A percentile compares a stretch with the other conserved stretches of the same genome.
These are phyloP conservation scores for Drosophila tripunctata DNA, from an alignment of 2,888 invertebrate species.

Conservation along the genomic window DNA sequence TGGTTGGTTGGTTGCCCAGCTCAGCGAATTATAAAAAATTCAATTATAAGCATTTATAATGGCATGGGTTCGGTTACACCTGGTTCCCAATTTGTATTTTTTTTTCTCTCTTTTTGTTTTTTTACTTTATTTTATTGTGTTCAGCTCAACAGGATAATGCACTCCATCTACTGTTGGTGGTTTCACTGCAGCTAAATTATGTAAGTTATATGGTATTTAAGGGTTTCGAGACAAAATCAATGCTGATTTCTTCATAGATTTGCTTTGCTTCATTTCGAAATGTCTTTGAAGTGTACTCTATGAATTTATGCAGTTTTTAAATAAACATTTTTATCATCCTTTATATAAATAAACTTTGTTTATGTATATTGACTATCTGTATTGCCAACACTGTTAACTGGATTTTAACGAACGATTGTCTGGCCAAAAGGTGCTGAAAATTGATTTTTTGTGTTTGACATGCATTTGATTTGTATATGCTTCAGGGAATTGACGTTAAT, in stretches of 20 bases:
- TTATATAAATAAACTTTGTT: no score
- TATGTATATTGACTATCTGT: no score
- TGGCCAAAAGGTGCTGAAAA: constrained; percentile 27
- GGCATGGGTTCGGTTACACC: constrained; percentile 50
- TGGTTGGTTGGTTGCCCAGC: constrained; percentile 37
- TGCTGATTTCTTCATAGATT: no score
- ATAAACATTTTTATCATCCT: no score
- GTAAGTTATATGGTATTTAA: no score
- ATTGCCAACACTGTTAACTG: not conserved
- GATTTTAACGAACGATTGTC: not conserved
- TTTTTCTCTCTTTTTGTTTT: constrained; percentile 8
- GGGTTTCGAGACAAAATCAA: not conserved
- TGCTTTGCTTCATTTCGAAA: no score
- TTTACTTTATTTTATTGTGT: constrained; percentile 12
- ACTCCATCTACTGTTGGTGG: constrained; percentile 23
- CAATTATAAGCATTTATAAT: constrained; percentile 73
- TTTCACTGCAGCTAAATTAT: not conserved
- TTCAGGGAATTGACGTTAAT: constrained; percentile 42
- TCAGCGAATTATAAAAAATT: constrained; percentile 74
- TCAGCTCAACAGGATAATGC: constrained; percentile 34
- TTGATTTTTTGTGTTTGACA: constrained; percentile 57
- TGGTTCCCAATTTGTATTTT: constrained; percentile 4
- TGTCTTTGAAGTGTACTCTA: no score
- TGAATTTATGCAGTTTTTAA: no score
- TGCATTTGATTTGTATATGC: constrained; percentile 56